Evolutionary conservation across 35 echinoderm and acorn worm genomes (phyloP), one percentile per base, ranked within the genome.

Genomic region (Apostichopus japonicus): DNA sequence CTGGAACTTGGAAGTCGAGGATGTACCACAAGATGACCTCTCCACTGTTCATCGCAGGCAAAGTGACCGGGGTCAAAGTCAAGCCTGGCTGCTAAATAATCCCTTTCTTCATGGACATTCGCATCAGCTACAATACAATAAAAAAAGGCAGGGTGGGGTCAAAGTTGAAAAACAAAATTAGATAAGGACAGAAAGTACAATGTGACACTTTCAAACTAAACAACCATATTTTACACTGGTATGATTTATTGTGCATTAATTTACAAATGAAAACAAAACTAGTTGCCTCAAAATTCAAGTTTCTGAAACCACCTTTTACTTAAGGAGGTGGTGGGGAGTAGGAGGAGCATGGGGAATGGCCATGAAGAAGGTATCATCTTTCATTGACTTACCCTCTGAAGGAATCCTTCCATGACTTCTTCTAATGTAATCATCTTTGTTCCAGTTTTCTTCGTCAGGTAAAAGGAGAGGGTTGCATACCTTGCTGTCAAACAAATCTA

Each of bases 381-480:
- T 22, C 16, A 27, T 19, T 33, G 13, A 33, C 81, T 84, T 58
- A 84, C 81, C 56, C 51, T 84, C 81, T 55, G 81, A 55, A 84
- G 81, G 56, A 58, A 16, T 54, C 33, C 33, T 44, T 0, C 33
- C 33, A 44, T 44, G 33, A 44, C 33, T 44, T 19, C 86, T 87
- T 63, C 55, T 23, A 10, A 10, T 58, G 63, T 83, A 83, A 13
- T 87, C 86, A 87, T 98, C 97, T 53, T 91, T 88, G 75, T 99
- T 92, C 94, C 94, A 99, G 61, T 91, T 93, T 54, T 99, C 96
- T 86, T 94, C 95, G 27, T 96, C 93, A 5, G 93, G 83, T 5
- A 99, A 75, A n/a, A 99, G 92, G 62, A 99, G 92, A 54, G 91
- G 77, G 57, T 95, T 96, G 77, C 97, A 99, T 6, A 91, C 71